phyloP scores from a whole-genome alignment of 1,140 invertebrate genomes.

The Platorchestia sp. region DNA sequence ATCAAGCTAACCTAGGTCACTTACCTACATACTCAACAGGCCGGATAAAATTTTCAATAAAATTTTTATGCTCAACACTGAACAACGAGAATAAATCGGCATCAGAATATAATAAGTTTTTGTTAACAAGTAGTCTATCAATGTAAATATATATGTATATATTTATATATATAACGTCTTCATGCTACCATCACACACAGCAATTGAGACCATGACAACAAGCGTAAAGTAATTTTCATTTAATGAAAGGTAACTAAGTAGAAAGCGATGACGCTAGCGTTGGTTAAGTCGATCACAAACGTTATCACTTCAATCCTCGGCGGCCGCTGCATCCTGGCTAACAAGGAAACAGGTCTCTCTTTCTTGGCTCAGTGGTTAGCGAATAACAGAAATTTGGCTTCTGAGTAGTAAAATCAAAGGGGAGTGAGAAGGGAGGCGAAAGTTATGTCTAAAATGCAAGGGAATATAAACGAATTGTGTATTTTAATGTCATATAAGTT shows the following conservation, averaged over 20 bases:
- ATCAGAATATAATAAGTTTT: slow-evolving; percentile 9
- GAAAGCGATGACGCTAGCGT: neutral
- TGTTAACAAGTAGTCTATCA: neutral
- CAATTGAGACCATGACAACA: neutral
- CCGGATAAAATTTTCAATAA: slow-evolving; percentile 42
- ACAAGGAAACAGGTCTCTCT: no score
- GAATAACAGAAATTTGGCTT: neutral
- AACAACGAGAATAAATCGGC: slow-evolving; percentile 35
- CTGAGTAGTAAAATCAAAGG: neutral
- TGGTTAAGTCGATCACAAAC: neutral
- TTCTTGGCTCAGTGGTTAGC: no score
- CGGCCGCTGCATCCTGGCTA: slow-evolving; percentile 12
- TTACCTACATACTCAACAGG: neutral
- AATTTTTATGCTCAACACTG: slow-evolving; percentile 41
- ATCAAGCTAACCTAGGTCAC: neutral
- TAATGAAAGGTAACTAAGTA: neutral
- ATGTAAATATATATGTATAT: slow-evolving; percentile 25
- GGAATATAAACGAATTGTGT: neutral
- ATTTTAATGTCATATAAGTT: neutral
- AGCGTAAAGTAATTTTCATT: slow-evolving; percentile 8
- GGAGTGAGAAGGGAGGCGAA: neutral
- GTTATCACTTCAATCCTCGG: neutral
- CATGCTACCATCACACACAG: neutral
- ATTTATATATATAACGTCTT: neutral
- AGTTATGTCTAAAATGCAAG: neutral